Evolutionary conservation across 92 coral and sea anemone species (phyloP).

Genomic region (Bergia puertoricense): DNA sequence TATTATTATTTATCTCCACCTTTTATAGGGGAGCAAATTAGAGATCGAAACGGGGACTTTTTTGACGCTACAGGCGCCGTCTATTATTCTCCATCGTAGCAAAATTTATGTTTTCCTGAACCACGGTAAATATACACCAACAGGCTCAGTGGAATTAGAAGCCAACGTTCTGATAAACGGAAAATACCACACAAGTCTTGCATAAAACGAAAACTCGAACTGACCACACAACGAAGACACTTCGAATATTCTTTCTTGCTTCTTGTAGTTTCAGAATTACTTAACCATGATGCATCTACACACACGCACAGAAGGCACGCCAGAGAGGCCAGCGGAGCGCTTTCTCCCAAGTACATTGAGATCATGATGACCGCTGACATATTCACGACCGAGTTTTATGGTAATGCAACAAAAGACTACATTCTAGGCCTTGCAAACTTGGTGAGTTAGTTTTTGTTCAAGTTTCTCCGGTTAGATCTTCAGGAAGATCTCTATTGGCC

Average conservation of each 20-base stretch:
- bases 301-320: background rate
- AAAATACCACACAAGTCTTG: too few species aligned
- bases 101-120: too few species aligned
- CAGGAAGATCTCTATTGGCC: too few species aligned
- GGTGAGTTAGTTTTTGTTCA: slow-evolving; percentile 47
- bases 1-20: too few species aligned
- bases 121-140: too few species aligned
- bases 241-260: background rate
- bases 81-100: too few species aligned
- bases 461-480: background rate
- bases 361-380: slow-evolving; percentile 86
- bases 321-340: slow-evolving; percentile 15
- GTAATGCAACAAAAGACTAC: slow-evolving; percentile 70
- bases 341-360: slow-evolving; percentile 61
- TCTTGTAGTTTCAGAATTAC: slow-evolving; percentile 22
- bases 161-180: too few species aligned
- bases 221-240: background rate
- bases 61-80: too few species aligned
- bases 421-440: slow-evolving; percentile 74
- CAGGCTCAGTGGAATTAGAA: too few species aligned
- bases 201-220: too few species aligned
- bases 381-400: slow-evolving; percentile 68
- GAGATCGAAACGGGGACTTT: too few species aligned
- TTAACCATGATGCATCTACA: background rate
- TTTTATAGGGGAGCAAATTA: too few species aligned